These are phyloP conservation scores for Belonocnema kinseyi DNA, from an alignment of 1,140 invertebrate species.

Conservation along the genomic window DNA sequence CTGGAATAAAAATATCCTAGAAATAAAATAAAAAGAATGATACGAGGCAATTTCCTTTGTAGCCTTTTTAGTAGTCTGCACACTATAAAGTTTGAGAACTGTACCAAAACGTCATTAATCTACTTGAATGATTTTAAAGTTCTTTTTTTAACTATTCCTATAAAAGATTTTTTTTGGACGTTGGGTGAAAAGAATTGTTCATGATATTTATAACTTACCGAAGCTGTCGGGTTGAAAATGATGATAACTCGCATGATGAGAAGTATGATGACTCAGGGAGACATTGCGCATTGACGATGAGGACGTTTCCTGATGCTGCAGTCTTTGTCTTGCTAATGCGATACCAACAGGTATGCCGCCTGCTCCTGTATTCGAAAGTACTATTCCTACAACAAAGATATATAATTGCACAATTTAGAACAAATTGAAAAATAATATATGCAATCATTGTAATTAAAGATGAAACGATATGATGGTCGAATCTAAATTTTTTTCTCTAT, in stretches of 20 bases:
- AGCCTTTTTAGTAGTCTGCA: too few species aligned
- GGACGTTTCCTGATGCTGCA: conserved; percentile 78
- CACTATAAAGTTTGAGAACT: too few species aligned
- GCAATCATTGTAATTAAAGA: neutral
- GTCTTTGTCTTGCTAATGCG: conserved; percentile 88
- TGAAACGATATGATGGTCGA: too few species aligned
- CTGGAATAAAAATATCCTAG: too few species aligned
- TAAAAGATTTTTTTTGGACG: too few species aligned
- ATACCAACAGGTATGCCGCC: conserved; percentile 90
- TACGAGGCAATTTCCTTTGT: too few species aligned
- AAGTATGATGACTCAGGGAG: conserved; percentile 71
- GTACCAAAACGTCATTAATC: too few species aligned
- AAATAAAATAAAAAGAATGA: too few species aligned
- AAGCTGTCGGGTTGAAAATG: conserved; percentile 71
- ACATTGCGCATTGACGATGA: conserved; percentile 71
- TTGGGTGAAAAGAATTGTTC: neutral
- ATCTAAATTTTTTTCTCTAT: too few species aligned
- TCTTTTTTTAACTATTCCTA: too few species aligned
- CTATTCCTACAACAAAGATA: conserved; percentile 63
- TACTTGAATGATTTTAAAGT: too few species aligned
- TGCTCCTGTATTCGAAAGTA: conserved; percentile 66
- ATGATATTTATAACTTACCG: conserved; percentile 56
- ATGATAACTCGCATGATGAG: conserved; percentile 71
- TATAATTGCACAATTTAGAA: neutral
- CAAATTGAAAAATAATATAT: neutral